phyloP scores from a whole-genome alignment of 2,797 vertebrate genomes.

The Peromyscus melanophrys region DNA sequence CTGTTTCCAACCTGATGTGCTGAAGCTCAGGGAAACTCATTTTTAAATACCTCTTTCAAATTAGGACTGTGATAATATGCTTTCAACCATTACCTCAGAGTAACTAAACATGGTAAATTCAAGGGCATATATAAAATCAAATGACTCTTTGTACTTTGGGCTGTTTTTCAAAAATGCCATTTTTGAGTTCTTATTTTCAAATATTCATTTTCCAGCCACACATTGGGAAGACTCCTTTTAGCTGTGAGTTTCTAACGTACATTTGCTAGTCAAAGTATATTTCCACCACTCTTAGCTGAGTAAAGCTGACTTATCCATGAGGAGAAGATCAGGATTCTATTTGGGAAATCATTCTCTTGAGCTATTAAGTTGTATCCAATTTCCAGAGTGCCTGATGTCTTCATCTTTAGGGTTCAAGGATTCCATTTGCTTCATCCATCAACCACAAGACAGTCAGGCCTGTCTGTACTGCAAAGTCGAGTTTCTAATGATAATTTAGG shows the following conservation, averaged over 20 bases:
- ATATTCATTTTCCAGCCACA: slow-evolving; percentile 43
- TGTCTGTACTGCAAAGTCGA: slow-evolving; percentile 35
- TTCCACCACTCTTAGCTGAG: slow-evolving; percentile 50
- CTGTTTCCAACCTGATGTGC: slow-evolving; percentile 5
- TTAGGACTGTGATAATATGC: background rate
- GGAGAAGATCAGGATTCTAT: slow-evolving; percentile 76
- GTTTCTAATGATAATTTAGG: slow-evolving; percentile 77
- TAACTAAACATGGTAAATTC: background rate
- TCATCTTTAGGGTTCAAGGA: slow-evolving; percentile 79
- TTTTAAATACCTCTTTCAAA: slow-evolving; percentile 17
- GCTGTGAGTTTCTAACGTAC: slow-evolving; percentile 53
- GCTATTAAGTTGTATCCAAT: slow-evolving; percentile 82
- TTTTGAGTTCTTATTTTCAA: slow-evolving; percentile 60
- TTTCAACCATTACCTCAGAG: slow-evolving; percentile 24
- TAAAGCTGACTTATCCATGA: slow-evolving; percentile 77
- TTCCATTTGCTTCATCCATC: slow-evolving; percentile 78
- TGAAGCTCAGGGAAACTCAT: background rate
- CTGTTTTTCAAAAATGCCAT: background rate
- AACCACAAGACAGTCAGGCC: slow-evolving; percentile 72
- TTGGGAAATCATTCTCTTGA: slow-evolving; percentile 81
- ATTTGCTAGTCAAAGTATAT: slow-evolving; percentile 72
- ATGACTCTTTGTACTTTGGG: slow-evolving; percentile 19
- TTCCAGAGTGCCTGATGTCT: slow-evolving; percentile 74
- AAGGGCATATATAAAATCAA: slow-evolving; percentile 12
- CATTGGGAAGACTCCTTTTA: slow-evolving; percentile 52